A percentile compares a stretch with the other conserved stretches of the same genome.
Conservation (phyloP, 2,113 vertebrate species). For the Ameiurus melas region DNA sequence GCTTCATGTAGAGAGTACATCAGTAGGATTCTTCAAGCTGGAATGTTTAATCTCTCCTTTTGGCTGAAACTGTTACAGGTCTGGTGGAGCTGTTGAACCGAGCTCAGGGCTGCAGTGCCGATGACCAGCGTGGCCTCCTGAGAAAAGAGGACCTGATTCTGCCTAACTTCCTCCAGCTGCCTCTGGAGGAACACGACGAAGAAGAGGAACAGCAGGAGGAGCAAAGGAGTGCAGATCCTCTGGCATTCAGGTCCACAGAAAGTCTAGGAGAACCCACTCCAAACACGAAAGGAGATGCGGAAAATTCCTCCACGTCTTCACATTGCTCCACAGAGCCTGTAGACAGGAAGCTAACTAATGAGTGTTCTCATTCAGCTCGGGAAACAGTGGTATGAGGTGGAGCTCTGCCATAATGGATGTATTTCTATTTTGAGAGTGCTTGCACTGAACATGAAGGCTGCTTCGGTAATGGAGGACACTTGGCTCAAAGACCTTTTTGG, state of each 20-base stretch:
- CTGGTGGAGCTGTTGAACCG: conserved; percentile 82
- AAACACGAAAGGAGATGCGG: not conserved
- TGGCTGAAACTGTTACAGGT: conserved; percentile 60
- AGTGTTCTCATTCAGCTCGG: conserved; percentile 36
- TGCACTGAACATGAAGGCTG: conserved; percentile 24
- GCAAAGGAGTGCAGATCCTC: not conserved
- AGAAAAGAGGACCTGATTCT: conserved; percentile 82
- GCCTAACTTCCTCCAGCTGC: conserved; percentile 83
- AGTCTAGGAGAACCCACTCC: conserved; percentile 15
- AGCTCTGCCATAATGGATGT: conserved; percentile 12
- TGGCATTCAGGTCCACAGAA: not conserved
- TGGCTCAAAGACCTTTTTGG: not conserved
- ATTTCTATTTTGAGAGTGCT: conserved; percentile 19
- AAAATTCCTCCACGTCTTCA: not conserved
- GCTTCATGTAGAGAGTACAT: not conserved
- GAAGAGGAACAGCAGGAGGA: not conserved
- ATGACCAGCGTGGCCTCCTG: conserved; percentile 84
- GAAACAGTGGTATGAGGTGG: conserved; percentile 56
- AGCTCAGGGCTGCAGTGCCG: conserved; percentile 78
- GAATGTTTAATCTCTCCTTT: not conserved
- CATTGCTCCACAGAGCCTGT: conserved; percentile 21
- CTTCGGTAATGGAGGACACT: conserved; percentile 22
- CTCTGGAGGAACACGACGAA: conserved; percentile 43
- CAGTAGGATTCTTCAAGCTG: not conserved
- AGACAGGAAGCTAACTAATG: conserved; percentile 5